Base-by-base conservation (phyloP, 2,797 vertebrate genomes). In the Perodicticus potto region DNA sequence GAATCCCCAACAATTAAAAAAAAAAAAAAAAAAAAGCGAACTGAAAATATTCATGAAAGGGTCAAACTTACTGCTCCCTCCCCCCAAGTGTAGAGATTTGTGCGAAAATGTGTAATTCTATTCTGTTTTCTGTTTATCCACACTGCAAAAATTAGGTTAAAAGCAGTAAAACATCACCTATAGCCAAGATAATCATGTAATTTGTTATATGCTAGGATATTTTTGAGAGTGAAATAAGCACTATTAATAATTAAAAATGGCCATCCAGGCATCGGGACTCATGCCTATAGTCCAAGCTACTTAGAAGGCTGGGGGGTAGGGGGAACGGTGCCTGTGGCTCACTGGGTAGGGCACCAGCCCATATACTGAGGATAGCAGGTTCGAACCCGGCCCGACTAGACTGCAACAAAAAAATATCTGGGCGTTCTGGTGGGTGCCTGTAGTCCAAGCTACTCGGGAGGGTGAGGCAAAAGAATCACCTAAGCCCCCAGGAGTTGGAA, bases 71-170 rank as follows among this genome's bases (percentile, higher is more conserved):
- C 69, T 70, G 7, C 29, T 0, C 3, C 9, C 29, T 76, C 9
- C 45, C 45, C 32, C 49, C 16, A 32, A 77, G 78, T 61, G 13
- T 22, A 19, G 70, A 67, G 40, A 88, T 14, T 16, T 82, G 20
- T 7, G 6, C 53, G 34, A 49, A 85, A 91, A 86, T 45, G 29
- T 57, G 27, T 27, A n/a, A 63, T 29, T 16, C n/a, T 70, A 13
- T 37, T 78, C 87, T 49, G 27, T 86, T 63, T 69, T 80, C 67
- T 74, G 22, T 69, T 80, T 25, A 89, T 63, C 45, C 4, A 1
- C 49, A 87, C 22, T 72, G 94, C 32, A 82, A 14, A 84, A 43
- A 59, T 86, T 59, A 93, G 61, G 25, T 53, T 88, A 72, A 77
- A 22, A 94, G 20, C 25, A 88, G 6, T 25, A 45, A 85, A 93